Conservation (phyloP, 2,888 invertebrate species). For the Oxytorus armatus region DNA sequence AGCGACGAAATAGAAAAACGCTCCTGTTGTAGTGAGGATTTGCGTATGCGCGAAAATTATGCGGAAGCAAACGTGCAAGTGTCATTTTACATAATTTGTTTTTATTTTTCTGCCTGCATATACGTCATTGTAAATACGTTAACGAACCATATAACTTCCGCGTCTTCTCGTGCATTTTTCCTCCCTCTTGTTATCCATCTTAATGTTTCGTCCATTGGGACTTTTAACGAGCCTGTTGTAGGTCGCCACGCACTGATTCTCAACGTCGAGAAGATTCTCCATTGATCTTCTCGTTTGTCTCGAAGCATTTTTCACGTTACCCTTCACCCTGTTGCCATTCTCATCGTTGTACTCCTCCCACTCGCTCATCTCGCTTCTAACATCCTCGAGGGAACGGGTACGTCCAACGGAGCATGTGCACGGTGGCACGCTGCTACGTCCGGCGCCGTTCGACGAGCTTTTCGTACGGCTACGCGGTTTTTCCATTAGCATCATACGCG, state of each 20-base stretch:
- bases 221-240: slow-evolving; percentile 76
- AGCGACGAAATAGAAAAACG: too few relatives aligned
- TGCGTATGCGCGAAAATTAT: too few relatives aligned
- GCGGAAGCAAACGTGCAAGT: too few relatives aligned
- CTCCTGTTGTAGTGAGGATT: too few relatives aligned
- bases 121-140: background rate
- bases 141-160: slow-evolving; percentile 82
- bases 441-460: slow-evolving; percentile 75
- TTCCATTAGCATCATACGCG: slow-evolving; percentile 81
- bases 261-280: slow-evolving; percentile 88
- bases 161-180: slow-evolving; percentile 78
- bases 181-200: slow-evolving; percentile 71
- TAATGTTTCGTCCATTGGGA: slow-evolving; percentile 70
- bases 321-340: slow-evolving; percentile 87
- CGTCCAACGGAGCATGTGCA: slow-evolving; percentile 87
- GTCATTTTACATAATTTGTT: too few relatives aligned
- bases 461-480: slow-evolving; percentile 77
- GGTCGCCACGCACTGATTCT: slow-evolving; percentile 70
- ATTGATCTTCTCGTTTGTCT: slow-evolving; percentile 88
- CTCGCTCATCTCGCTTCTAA: slow-evolving; percentile 88
- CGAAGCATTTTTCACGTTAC: slow-evolving; percentile 84
- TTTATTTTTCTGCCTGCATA: too few relatives aligned
- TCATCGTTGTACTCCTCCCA: slow-evolving; percentile 88
- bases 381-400: slow-evolving; percentile 90
- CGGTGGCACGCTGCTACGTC: slow-evolving; percentile 79